Evolutionary conservation across 35 echinoderm and acorn worm species (phyloP), one percentile per base, ranked within the genome.

Genomic region (Ophiothrix spiculata): DNA sequence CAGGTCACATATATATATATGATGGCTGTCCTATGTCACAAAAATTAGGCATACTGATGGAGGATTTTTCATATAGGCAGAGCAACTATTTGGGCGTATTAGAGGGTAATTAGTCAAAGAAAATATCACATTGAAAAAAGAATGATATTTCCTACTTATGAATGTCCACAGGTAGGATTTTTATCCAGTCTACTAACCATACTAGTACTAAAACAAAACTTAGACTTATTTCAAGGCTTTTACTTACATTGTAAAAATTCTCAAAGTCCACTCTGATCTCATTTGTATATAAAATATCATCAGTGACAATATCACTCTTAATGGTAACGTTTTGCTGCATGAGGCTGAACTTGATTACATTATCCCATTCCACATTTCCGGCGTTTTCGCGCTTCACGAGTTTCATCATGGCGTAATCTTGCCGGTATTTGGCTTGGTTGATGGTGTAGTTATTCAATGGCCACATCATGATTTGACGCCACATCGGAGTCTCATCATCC

Each of bases 401-500:
- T 60, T 84, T 36, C 32, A 84, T 25, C 81, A 84, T 23, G 21
- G 16, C 32, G 16, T 54, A 64, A 56, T 84, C 63, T 37, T 84
- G 81, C 31, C 81, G 85, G 89, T 91, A 99, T 25, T 99, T 99
- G 41, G 88, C 88, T 12, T 81, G 89, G 46, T 94, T 91, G 91
- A 99, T 99, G 49, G 23, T 23, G 63, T 99, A 99, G n/a, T 73
- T 84, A 38, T 81, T 88, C 25, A 85, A 83, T 11, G 88, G 92
- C 77, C 79, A 93, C n/a, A 91, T 40, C n/a, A n/a, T n/a, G 25
- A 99, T 37, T 88, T 97, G 94, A 75, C 87, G 73, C 75, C 90
- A 93, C 16, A 97, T 35, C 1, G 96, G 92, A 45, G 96, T 99
- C 83, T 99, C 89, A 87, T 89, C 60, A 77, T 99, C 96, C 96